Conservation (phyloP, 1,140 invertebrate species). For the Pogonomyrmex barbatus region DNA sequence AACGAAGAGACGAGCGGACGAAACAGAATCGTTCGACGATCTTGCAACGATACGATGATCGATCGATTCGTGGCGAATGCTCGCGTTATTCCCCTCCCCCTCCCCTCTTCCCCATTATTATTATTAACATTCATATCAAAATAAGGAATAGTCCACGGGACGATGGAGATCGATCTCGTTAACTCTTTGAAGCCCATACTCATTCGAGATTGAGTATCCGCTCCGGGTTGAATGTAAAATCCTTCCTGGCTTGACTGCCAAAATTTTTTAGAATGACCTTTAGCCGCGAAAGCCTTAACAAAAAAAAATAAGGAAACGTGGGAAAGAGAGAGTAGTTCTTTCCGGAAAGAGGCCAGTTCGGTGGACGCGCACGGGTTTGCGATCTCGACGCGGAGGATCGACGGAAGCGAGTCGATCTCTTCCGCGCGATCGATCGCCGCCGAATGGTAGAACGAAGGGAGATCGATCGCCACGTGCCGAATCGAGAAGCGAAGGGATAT, state of each 20-base stretch:
- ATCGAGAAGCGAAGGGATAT: slow-evolving; percentile 34
- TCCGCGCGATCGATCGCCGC: slow-evolving; percentile 8
- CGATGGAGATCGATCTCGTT: slow-evolving; percentile 24
- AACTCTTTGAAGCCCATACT: neutral
- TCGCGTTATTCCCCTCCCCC: neutral
- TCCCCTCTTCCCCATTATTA: neutral
- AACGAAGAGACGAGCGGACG: slow-evolving; percentile 36
- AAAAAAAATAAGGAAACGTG: neutral
- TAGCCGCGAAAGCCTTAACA: neutral
- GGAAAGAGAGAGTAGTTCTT: neutral
- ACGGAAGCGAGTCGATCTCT: slow-evolving; percentile 2
- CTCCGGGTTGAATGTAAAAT: neutral
- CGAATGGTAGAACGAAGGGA: neutral
- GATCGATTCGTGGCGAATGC: slow-evolving; percentile 19
- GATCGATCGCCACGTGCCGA: slow-evolving; percentile 47
- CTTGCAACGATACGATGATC: slow-evolving; percentile 21
- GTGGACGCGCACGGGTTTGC: neutral
- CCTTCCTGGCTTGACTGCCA: neutral
- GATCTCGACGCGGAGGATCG: slow-evolving; percentile 23
- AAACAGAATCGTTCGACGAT: slow-evolving; percentile 24
- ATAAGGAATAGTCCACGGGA: slow-evolving; percentile 21
- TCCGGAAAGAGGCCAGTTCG: neutral
- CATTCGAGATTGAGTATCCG: neutral
- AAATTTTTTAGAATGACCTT: neutral
- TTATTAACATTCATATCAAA: slow-evolving; percentile 62